Base-by-base conservation (phyloP, 2,888 invertebrate species). In the Drosophila cracens region DNA sequence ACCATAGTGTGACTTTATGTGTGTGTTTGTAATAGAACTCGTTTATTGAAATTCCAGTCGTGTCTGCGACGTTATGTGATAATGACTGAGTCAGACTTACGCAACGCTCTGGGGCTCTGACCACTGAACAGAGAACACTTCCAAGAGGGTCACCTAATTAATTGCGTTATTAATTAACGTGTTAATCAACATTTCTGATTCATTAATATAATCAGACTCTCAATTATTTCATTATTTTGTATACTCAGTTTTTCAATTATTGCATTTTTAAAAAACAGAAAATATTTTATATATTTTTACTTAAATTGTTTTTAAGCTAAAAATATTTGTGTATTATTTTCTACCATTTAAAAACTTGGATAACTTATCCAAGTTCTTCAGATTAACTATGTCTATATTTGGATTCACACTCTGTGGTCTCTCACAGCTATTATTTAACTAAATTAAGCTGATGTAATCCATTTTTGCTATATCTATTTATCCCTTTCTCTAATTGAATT, bases 1-100 rank as follows among this genome's bases (percentile, higher is more conserved):
- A 46, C 59, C 62, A 60, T 31, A 38, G 56, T 38, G 13, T 29
- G 27, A 29, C 57, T 59, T 49, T 49, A 38, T 54, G 52, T 63
- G 51, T 61, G 60, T 70, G 16, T 61, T 72, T 79, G 82, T 82
- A 71, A 82, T 80, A 74, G 68, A 82, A 82, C 82, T 70, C 77
- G 82, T 82, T 82, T 82, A 70, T 73, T 80, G 70, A 82, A 77
- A 80, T 82, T 82, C 82, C 75, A 82, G 61, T 63, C 67, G 70
- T 29, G 72, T 72, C 68, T 78, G 58, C 59, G 70, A 60, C 59
- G 73, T 76, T 82, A 74, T 82, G 56, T 70, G 79, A 79, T 81
- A 67, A 58, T 54, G 61, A 56, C 63, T 82, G 81, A 82, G 56
- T 82, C 79, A 82, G 59, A 71, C 68, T 78, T 81, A 81, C 81